phyloP scores from a whole-genome alignment of 2,888 invertebrate species.

The Ormyrus rosae region DNA sequence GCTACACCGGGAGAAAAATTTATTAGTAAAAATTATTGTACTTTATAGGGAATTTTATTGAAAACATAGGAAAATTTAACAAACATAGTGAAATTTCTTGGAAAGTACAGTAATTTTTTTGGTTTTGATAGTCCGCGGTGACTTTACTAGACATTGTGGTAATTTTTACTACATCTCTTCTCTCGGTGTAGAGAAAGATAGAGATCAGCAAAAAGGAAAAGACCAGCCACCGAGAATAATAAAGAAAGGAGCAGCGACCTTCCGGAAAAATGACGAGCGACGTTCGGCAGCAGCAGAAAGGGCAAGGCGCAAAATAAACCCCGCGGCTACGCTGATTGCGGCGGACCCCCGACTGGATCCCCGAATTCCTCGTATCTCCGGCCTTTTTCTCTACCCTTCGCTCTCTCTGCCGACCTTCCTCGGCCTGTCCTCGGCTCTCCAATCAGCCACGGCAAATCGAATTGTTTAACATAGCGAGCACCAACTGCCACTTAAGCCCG shows the following conservation, averaged over 20 bases:
- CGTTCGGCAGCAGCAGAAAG: slow-evolving; percentile 6
- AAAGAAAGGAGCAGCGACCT: not conserved
- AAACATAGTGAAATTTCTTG: too few species aligned
- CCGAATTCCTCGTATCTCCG: slow-evolving; percentile 60
- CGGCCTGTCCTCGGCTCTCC: slow-evolving; percentile 59
- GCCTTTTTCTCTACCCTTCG: slow-evolving; percentile 57
- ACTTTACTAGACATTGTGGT: too few species aligned
- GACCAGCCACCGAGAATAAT: not conserved
- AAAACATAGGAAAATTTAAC: too few species aligned
- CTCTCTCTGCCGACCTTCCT: slow-evolving; percentile 37
- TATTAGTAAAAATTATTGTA: too few species aligned
- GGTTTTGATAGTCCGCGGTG: too few species aligned
- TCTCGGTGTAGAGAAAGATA: not conserved
- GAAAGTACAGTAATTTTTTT: too few species aligned
- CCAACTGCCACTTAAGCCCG: slow-evolving; percentile 74
- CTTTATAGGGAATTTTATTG: too few species aligned
- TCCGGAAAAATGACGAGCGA: not conserved
- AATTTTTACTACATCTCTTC: too few species aligned
- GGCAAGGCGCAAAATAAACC: slow-evolving; percentile 60
- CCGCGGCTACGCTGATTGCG: slow-evolving; percentile 74
- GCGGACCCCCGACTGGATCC: slow-evolving; percentile 64
- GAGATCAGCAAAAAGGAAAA: not conserved
- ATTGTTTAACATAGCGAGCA: slow-evolving; percentile 73
- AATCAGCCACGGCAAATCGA: slow-evolving; percentile 73
- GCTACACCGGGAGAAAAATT: too few species aligned